phyloP scores from a whole-genome alignment of 2,888 invertebrate species.

The Agrypnus murinus region DNA sequence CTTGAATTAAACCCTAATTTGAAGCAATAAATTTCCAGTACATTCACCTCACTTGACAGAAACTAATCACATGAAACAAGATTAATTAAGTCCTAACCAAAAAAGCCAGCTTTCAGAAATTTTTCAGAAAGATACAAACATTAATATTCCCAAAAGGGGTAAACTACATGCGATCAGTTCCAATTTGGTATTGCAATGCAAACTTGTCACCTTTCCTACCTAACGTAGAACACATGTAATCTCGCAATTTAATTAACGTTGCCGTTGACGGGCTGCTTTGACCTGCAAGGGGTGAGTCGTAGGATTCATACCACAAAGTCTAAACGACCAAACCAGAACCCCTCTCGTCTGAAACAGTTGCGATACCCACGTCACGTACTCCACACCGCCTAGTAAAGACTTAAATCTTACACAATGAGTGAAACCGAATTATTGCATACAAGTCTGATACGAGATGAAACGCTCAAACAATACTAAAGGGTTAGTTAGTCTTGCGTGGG shows the following conservation, averaged over 20 bases:
- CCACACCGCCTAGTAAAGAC: constrained; percentile 12
- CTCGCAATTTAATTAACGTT: constrained; percentile 43
- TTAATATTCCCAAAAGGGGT: background rate
- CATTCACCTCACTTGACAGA: too few relatives aligned
- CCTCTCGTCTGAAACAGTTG: background rate
- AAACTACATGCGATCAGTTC: background rate
- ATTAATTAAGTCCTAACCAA: too few relatives aligned
- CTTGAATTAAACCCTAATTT: too few relatives aligned
- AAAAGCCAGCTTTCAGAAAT: too few relatives aligned
- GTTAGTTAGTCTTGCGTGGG: too few relatives aligned
- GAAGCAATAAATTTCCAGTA: too few relatives aligned
- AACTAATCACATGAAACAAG: too few relatives aligned
- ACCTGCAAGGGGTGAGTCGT: constrained; percentile 19
- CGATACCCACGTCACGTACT: constrained; percentile 25
- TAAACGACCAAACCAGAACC: constrained; percentile 23
- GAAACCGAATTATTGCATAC: constrained; percentile 7
- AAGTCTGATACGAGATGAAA: background rate
- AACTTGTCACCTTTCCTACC: background rate
- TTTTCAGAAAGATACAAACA: background rate
- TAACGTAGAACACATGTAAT: constrained; percentile 23
- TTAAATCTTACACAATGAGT: constrained; percentile 19
- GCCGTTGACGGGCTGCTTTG: constrained; percentile 45
- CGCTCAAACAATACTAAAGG: constrained; percentile 13
- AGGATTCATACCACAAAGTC: constrained; percentile 14
- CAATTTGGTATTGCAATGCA: background rate